Evolutionary conservation across 2,888 invertebrate species (phyloP).

Genomic region (Andrena marginata): DNA sequence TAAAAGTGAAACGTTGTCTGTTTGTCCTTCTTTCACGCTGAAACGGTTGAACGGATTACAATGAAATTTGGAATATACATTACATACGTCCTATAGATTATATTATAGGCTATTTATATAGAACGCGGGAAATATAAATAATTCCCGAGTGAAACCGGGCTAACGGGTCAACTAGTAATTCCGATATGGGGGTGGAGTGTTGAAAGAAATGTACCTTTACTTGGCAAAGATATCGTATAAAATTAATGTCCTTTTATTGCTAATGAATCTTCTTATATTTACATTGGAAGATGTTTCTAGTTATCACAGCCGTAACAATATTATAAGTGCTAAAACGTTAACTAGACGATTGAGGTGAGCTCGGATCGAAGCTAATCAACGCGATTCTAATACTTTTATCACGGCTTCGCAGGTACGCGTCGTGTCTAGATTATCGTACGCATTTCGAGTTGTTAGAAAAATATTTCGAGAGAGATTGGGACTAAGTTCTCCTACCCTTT

Average conservation of each 20-base stretch:
- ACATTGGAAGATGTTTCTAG: constrained; percentile 49
- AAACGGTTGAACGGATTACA: too few species aligned
- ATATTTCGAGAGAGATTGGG: constrained; percentile 21
- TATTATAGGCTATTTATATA: too few species aligned
- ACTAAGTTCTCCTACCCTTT: constrained; percentile 22
- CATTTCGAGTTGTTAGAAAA: constrained; percentile 32
- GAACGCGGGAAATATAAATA: too few species aligned
- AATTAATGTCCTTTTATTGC: constrained; percentile 57
- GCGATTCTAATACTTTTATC: constrained; percentile 15
- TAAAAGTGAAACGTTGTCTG: too few species aligned
- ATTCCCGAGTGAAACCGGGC: too few species aligned
- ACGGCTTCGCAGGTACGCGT: background rate
- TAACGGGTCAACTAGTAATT: too few species aligned
- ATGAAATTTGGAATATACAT: too few species aligned
- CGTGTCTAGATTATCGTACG: constrained; percentile 2
- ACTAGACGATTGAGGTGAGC: constrained; percentile 14
- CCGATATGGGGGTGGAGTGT: too few species aligned
- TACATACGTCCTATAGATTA: too few species aligned
- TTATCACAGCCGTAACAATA: constrained; percentile 63
- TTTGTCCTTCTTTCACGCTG: too few species aligned
- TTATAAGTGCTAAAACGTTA: constrained; percentile 31
- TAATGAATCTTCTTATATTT: constrained; percentile 40
- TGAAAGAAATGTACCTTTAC: constrained; percentile 1
- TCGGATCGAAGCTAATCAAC: constrained; percentile 8
- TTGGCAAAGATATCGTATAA: constrained; percentile 44